These are phyloP conservation scores for Meganola albula DNA, from an alignment of 2,888 invertebrate species.

Conservation along the genomic window DNA sequence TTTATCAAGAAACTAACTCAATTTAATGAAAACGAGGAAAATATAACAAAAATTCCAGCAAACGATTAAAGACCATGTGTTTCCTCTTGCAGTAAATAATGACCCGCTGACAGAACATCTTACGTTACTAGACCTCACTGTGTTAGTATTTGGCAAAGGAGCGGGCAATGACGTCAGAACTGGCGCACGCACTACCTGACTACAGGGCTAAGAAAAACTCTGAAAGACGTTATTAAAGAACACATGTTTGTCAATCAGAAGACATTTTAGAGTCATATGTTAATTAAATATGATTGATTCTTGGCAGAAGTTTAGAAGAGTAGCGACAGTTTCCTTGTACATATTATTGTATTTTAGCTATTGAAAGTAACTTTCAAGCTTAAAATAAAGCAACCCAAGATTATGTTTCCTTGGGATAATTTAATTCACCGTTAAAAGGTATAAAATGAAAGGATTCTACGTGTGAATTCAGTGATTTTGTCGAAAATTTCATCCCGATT, in stretches of 20 bases:
- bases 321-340: not conserved
- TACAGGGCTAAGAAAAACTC: constrained; percentile 13
- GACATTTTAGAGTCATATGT: not conserved
- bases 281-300: not conserved
- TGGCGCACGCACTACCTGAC: constrained; percentile 8
- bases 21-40: no score
- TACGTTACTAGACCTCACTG: constrained; percentile 17
- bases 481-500: no score
- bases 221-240: constrained; percentile 2
- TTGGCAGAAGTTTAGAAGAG: no score
- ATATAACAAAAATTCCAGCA: constrained; percentile 4
- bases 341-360: no score
- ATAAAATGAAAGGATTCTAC: no score
- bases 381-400: no score
- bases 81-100: constrained; percentile 15
- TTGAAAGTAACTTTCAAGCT: no score
- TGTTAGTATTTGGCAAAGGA: constrained; percentile 33
- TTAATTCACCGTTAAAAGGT: no score
- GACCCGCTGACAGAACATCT: constrained; percentile 10
- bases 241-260: constrained; percentile 6
- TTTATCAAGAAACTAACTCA: no score
- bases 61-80: constrained; percentile 10
- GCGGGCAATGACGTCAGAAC: constrained; percentile 26
- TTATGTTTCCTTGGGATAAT: no score
- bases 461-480: no score